Conservation (phyloP, 2,888 invertebrate species). For the Aporophyla nigra region DNA sequence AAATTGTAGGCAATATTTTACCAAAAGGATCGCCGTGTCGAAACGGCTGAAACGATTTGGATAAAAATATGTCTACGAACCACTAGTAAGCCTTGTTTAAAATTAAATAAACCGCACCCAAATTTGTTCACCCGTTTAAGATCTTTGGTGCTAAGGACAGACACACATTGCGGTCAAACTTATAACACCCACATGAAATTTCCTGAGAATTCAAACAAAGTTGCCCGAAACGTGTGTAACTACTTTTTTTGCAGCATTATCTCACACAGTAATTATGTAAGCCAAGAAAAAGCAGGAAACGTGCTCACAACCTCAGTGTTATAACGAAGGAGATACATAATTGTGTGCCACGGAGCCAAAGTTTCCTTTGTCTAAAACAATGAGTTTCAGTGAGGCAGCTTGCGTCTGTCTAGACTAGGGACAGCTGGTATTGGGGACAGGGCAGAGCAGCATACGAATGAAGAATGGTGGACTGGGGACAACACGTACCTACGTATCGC, state of each 20-base stretch:
- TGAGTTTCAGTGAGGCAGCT: conserved; percentile 73
- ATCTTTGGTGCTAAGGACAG: too few species aligned
- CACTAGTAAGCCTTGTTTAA: too few species aligned
- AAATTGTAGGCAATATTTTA: too few species aligned
- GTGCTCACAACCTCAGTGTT: conserved; percentile 61
- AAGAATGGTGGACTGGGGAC: conserved; percentile 63
- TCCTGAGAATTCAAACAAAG: conserved; percentile 10
- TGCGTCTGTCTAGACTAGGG: conserved; percentile 68
- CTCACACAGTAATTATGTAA: conserved; percentile 46
- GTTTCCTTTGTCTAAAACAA: conserved; percentile 77
- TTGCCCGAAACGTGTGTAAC: background rate
- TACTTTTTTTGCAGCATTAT: conserved; percentile 37
- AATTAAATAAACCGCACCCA: too few species aligned
- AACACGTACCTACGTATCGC: conserved; percentile 50
- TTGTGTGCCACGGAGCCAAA: conserved; percentile 67
- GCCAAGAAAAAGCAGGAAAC: conserved; percentile 56
- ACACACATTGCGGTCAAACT: too few species aligned
- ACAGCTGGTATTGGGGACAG: conserved; percentile 68
- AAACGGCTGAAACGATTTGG: too few species aligned
- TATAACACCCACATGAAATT: too few species aligned
- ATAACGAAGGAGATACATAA: conserved; percentile 71
- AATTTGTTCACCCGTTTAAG: too few species aligned
- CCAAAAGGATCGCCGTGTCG: too few species aligned
- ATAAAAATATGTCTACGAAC: too few species aligned
- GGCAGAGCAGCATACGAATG: conserved; percentile 72